phyloP scores from a whole-genome alignment of 1,140 invertebrate genomes.

The Teleopsis dalmanni region DNA sequence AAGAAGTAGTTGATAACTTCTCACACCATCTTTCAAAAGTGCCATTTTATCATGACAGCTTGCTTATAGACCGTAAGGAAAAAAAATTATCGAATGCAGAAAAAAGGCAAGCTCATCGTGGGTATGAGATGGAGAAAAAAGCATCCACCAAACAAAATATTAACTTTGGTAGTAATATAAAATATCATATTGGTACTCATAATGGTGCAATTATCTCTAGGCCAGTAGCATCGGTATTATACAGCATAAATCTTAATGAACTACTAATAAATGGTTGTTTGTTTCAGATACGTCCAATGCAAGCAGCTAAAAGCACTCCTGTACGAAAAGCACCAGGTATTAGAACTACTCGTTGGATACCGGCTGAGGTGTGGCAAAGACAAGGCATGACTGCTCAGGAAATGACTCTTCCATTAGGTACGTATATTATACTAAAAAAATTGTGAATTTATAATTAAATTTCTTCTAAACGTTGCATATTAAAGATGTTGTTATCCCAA shows the following conservation, averaged over 20 bases:
- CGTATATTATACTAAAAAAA: neutral
- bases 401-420: constrained; percentile 80
- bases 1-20: constrained; percentile 59
- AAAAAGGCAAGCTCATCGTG: constrained; percentile 84
- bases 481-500: constrained; percentile 85
- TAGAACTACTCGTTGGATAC: constrained; percentile 62
- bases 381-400: constrained; percentile 93
- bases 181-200: constrained; percentile 51
- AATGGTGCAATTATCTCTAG: constrained; percentile 52
- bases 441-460: neutral
- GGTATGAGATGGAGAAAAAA: constrained; percentile 91
- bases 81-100: constrained; percentile 91
- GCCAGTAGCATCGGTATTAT: constrained; percentile 49
- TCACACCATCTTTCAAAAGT: constrained; percentile 71
- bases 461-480: neutral
- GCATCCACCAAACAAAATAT: constrained; percentile 56
- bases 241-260: neutral
- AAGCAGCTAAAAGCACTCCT: constrained; percentile 47
- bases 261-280: neutral
- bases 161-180: constrained; percentile 21
- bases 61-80: constrained; percentile 92
- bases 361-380: constrained; percentile 78
- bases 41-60: constrained; percentile 94
- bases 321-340: constrained; percentile 35
- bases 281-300: constrained; percentile 21